Evolutionary conservation across 2,113 vertebrate species (phyloP).

Genomic region (Lophotis ruficrista): DNA sequence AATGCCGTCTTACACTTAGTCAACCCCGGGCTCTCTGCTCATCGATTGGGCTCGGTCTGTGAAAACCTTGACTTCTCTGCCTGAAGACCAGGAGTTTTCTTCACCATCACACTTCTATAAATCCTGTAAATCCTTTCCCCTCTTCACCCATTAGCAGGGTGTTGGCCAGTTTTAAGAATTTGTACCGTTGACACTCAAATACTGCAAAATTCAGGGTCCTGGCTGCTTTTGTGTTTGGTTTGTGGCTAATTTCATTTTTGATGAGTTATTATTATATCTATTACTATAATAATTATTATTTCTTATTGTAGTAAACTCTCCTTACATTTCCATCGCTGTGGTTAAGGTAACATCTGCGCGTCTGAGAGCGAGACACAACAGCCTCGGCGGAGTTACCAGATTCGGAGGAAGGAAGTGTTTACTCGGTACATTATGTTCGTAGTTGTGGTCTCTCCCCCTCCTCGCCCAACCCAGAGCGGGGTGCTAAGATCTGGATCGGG

Average conservation of each 20-base stretch:
- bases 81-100: neutral
- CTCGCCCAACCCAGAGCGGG: neutral
- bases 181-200: accelerated
- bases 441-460: neutral
- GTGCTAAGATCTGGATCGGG: neutral
- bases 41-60: neutral
- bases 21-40: neutral
- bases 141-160: neutral
- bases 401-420: neutral
- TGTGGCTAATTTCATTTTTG: neutral
- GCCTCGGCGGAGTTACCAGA: accelerated
- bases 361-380: neutral
- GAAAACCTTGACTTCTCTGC: neutral
- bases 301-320: no score
- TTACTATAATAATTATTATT: no score
- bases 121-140: neutral
- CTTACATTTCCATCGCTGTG: neutral
- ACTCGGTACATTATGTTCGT: neutral
- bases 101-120: accelerated
- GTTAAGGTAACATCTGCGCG: accelerated
- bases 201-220: neutral
- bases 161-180: neutral
- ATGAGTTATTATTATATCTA: no score
- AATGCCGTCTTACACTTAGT: neutral
- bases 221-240: neutral